Evolutionary conservation across 2,888 invertebrate genomes (phyloP), one percentile per base, ranked within the genome.

Genomic region (Adelphocoris suturalis): DNA sequence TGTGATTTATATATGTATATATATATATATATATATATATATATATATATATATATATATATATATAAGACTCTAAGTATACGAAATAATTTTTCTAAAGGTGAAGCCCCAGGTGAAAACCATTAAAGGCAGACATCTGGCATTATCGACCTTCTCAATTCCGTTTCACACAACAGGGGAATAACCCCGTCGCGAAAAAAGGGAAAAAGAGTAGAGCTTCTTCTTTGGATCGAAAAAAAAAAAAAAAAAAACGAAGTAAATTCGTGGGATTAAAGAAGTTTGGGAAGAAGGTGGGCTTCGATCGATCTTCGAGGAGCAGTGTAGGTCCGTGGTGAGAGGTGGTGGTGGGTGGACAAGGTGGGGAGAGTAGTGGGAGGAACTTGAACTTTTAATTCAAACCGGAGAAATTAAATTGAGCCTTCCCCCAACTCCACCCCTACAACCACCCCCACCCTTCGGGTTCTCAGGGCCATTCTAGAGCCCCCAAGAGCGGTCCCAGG

Each of bases 351-450:
- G 23, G 19, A 68, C 2, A 19, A 1, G 19, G 52, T 52, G 52
- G 52, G 68, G 23, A 37, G 37, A 68, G n/a, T n/a, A n/a, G 7
- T 19, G 61, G 61, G 19, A 68, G 68, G 68, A 68, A 78, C 46
- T 46, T 16, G 28, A 78, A 78, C 78, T 78, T 78, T 78, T 78
- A 78, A 78, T 78, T 78, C 78, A 78, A 78, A 78, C 78, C 46
- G 4, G 78, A 78, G 78, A 47, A 78, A 78, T 78, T 78, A 78
- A 78, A 78, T 78, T 78, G 78, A 78, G 37, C 78, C 47, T 16
- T 11, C 78, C 78, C 46, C 76, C 11, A 3, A 13, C 16, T 27
- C 23, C 19, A 11, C 37, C 37, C 37, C 37, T 4, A 27, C 14
- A 19, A 27, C 1, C 14, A 0, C 28, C 75, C 75, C 2, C n/a